These are phyloP conservation scores for Prenolepis imparis DNA, from an alignment of 2,888 invertebrate species.

Conservation along the genomic window DNA sequence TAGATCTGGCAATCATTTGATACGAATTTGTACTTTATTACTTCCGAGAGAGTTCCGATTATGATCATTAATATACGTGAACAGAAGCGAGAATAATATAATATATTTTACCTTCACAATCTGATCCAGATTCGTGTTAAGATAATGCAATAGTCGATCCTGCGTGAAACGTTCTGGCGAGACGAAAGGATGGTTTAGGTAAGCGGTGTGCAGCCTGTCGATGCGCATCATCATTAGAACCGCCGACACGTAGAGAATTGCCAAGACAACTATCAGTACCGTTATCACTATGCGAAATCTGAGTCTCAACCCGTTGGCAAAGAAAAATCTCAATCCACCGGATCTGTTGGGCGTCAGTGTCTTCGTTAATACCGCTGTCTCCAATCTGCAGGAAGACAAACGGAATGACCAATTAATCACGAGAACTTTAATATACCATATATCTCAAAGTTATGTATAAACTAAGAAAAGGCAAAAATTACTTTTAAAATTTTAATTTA, in stretches of 20 bases:
- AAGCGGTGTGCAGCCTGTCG: slow-evolving; percentile 83
- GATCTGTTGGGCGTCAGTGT: slow-evolving; percentile 54
- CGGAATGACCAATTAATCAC: not conserved
- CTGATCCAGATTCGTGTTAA: slow-evolving; percentile 92
- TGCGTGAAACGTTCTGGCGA: slow-evolving; percentile 84
- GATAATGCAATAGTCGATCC: slow-evolving; percentile 85
- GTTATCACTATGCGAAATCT: slow-evolving; percentile 79
- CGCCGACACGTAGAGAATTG: slow-evolving; percentile 83
- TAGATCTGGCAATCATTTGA: not conserved
- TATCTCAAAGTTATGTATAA: not conserved
- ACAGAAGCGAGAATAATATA: too few relatives aligned
- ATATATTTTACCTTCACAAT: slow-evolving; percentile 90
- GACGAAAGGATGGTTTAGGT: slow-evolving; percentile 83
- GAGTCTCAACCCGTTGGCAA: slow-evolving; percentile 72
- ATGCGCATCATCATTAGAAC: slow-evolving; percentile 84
- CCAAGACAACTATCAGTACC: slow-evolving; percentile 81
- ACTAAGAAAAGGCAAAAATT: not conserved
- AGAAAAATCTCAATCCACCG: slow-evolving; percentile 52
- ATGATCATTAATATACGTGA: not conserved
- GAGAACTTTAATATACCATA: not conserved
- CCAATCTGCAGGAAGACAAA: slow-evolving; percentile 70
- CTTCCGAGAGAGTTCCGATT: slow-evolving; percentile 8
- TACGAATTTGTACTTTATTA: slow-evolving; percentile 25
- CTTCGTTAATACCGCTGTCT: slow-evolving; percentile 64
- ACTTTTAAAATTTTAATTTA: not conserved